Evolutionary conservation across 2,797 vertebrate genomes (phyloP).

Genomic region (Mionectes olivaceus): DNA sequence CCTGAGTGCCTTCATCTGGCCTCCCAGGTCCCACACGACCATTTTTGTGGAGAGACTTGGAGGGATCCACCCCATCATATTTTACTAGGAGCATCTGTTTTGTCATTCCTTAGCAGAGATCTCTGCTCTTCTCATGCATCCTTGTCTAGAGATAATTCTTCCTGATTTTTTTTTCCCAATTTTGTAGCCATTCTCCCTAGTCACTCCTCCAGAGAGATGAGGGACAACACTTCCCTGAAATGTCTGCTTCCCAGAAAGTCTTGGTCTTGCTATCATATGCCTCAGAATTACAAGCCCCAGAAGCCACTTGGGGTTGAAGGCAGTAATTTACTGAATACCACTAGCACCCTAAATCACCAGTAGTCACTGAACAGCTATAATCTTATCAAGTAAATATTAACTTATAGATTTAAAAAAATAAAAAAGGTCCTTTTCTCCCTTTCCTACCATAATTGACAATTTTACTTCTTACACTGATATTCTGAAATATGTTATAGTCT

Average conservation of each 20-base stretch:
- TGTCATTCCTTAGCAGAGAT: background rate
- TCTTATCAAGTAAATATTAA: background rate
- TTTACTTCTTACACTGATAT: background rate
- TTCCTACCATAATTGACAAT: background rate
- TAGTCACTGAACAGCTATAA: background rate
- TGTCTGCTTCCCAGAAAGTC: background rate
- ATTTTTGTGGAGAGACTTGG: background rate
- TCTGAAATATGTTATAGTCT: background rate
- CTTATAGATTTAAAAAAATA: background rate
- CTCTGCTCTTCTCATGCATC: background rate
- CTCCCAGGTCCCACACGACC: background rate
- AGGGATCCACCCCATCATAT: fast-evolving
- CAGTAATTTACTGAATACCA: background rate
- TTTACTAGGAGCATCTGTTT: background rate
- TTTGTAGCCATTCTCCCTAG: background rate
- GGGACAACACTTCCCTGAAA: background rate
- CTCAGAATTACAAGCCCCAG: background rate
- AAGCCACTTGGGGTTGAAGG: background rate
- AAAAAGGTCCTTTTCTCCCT: background rate
- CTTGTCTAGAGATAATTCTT: background rate
- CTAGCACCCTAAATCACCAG: background rate
- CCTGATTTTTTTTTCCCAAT: fast-evolving
- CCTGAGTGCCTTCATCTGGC: background rate
- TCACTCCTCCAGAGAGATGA: background rate
- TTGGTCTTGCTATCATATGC: background rate